Evolutionary conservation across 1,140 invertebrate genomes (phyloP), one percentile per base, ranked within the genome.

Genomic region (Zaprionus ghesquierei): DNA sequence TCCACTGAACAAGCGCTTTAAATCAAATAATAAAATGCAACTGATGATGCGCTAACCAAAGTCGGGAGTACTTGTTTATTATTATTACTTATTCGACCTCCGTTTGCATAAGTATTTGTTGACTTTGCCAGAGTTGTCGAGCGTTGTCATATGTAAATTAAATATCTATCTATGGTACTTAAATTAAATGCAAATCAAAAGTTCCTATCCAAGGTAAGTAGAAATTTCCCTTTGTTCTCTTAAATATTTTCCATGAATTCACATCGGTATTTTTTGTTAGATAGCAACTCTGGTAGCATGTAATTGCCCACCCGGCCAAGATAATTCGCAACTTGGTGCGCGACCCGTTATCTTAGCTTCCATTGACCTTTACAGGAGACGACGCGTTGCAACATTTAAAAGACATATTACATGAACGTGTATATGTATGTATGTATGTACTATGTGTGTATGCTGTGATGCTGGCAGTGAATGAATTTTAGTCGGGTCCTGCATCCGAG

Each of bases 1-100:
- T 61, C 63, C 70, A 59, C 49, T n/a, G 41, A 66, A 69, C 65
- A 41, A 50, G 50, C 50, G 71, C 49, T 53, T 31, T 35, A 59
- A 41, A 71, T 75, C 66, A 70, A 75, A 54, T 65, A 59, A 73
- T 53, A 65, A 65, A 58, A 41, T 64, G 61, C 61, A 59, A 33
- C 59, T 46, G 69, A 6, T 13, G 56, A 68, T 68, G 70, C 58
- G 56, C 51, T 69, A 73, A 61, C 56, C 58, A 73, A 61, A 49
- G 15, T 5, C 18, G 8, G 10, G 60, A 49, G 18, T 51, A 69
- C 69, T 74, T 29, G 54, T 38, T 56, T 22, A 54, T n/a, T n/a
- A 60, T 15, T 38, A 51, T 69, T 31, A 59, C 70, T 74, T 69
- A 63, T 74, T 12, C 41, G 20, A 22, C 58, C 51, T 31, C n/a